These are phyloP conservation scores for Chaitophorus viminalis DNA, from an alignment of 2,888 invertebrate species.

Conservation along the genomic window DNA sequence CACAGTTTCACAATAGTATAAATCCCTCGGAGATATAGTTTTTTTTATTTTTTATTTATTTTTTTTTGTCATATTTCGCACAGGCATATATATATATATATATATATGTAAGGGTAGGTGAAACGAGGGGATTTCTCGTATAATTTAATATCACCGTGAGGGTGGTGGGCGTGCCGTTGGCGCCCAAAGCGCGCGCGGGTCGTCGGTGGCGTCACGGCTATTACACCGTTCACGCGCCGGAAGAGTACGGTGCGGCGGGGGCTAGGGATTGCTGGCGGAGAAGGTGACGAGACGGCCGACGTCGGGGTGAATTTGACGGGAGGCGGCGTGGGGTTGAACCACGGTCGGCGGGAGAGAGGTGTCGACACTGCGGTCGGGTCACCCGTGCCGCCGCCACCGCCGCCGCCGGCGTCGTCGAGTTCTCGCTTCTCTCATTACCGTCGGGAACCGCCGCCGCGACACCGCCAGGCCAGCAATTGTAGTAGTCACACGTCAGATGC, in stretches of 20 bases:
- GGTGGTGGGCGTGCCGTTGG: slow-evolving; percentile 62
- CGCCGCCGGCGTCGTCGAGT: slow-evolving; percentile 65
- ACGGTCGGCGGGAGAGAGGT: slow-evolving; percentile 56
- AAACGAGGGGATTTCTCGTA: slow-evolving; percentile 61
- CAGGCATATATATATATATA: background rate
- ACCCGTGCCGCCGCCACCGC: slow-evolving; percentile 47
- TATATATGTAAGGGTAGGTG: slow-evolving; percentile 30
- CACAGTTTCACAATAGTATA: slow-evolving; percentile 40
- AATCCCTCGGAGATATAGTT: slow-evolving; percentile 9
- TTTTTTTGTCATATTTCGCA: background rate
- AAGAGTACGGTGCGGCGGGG: slow-evolving; percentile 31
- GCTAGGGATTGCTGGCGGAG: slow-evolving; percentile 17
- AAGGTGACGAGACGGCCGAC: slow-evolving; percentile 27
- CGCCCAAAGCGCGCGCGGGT: slow-evolving; percentile 62
- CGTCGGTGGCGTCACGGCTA: slow-evolving; percentile 62
- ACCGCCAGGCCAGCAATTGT: slow-evolving; percentile 43
- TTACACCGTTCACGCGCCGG: slow-evolving; percentile 55
- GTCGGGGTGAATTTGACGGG: slow-evolving; percentile 47
- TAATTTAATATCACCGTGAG: slow-evolving; percentile 61
- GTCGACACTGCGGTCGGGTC: slow-evolving; percentile 62
- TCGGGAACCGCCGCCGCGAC: slow-evolving; percentile 64
- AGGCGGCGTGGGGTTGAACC: slow-evolving; percentile 56
- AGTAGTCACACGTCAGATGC: slow-evolving; percentile 51
- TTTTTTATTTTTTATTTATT: too few relatives aligned
- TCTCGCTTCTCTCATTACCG: slow-evolving; percentile 63